These are phyloP conservation scores for Hirundichthys speculiger DNA, from an alignment of 2,113 vertebrate genomes.

Conservation along the genomic window DNA sequence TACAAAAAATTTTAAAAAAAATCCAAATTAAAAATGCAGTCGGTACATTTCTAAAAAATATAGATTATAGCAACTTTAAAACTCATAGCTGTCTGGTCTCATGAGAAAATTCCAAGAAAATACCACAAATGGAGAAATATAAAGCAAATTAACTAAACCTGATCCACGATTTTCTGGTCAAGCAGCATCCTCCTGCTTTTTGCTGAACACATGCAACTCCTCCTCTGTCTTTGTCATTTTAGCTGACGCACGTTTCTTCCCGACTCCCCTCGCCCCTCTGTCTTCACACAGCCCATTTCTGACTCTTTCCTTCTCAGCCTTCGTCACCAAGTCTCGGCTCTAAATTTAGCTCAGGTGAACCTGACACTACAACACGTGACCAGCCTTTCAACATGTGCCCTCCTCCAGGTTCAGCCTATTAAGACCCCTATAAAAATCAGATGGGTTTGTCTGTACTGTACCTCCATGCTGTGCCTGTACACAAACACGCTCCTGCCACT, in stretches of 20 bases:
- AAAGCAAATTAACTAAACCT: too few relatives aligned
- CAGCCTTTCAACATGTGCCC: slow-evolving; percentile 31
- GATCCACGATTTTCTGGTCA: neutral
- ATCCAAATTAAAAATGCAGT: too few relatives aligned
- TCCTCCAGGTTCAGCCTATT: slow-evolving; percentile 27
- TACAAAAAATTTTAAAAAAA: too few relatives aligned
- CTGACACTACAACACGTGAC: slow-evolving; percentile 68
- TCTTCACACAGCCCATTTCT: slow-evolving; percentile 18
- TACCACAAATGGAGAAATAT: too few relatives aligned
- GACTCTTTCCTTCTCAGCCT: slow-evolving; percentile 15
- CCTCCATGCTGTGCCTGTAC: slow-evolving; percentile 13
- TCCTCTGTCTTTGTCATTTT: slow-evolving; percentile 28
- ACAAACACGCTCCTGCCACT: slow-evolving; percentile 6
- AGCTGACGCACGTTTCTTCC: neutral
- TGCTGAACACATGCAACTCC: slow-evolving; percentile 20
- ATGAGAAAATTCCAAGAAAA: too few relatives aligned
- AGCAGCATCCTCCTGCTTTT: slow-evolving; percentile 12
- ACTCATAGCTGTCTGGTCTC: too few relatives aligned
- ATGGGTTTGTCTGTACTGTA: slow-evolving; percentile 11
- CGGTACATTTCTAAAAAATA: too few relatives aligned
- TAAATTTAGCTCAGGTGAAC: slow-evolving; percentile 74
- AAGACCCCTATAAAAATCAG: slow-evolving; percentile 9
- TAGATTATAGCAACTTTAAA: too few relatives aligned
- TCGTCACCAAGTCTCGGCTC: slow-evolving; percentile 28
- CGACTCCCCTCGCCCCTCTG: neutral